Conservation (phyloP, 2,888 invertebrate species). For the Drosophila trichaetosa region DNA sequence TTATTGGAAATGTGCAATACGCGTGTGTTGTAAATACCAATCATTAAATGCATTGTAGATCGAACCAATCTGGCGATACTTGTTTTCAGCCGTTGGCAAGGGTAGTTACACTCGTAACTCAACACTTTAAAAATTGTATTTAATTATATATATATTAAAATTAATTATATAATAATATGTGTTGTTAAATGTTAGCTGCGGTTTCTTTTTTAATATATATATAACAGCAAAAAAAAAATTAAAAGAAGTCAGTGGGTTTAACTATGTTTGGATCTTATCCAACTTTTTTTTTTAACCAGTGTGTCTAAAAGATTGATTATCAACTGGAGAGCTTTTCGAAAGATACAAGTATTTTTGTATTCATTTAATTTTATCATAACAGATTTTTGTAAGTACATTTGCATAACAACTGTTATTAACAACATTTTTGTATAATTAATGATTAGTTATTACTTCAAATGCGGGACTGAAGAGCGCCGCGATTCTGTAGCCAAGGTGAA, state of each 20-base stretch:
- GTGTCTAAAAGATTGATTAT: background rate
- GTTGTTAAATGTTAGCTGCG: background rate
- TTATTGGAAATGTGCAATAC: background rate
- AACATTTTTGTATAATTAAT: background rate
- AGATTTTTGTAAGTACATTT: background rate
- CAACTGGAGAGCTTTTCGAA: background rate
- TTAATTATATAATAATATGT: too few species aligned
- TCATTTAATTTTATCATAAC: background rate
- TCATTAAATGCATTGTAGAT: background rate
- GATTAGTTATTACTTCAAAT: background rate
- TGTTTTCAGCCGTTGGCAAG: background rate
- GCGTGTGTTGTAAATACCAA: background rate
- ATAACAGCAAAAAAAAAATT: background rate
- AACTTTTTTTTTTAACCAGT: background rate
- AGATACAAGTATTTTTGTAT: background rate
- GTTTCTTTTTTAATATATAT: background rate
- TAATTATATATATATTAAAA: too few species aligned
- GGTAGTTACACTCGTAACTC: background rate
- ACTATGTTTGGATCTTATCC: background rate
- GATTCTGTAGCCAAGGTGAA: slow-evolving; percentile 55
- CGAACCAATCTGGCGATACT: background rate
- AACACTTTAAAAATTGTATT: too few species aligned
- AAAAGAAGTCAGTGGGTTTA: background rate
- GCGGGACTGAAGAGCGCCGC: slow-evolving; percentile 44
- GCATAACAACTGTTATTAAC: background rate